A percentile compares a stretch with the other conserved stretches of the same genome.
Conservation (phyloP, 2,113 vertebrate genomes). For the Carollia perspicillata region DNA sequence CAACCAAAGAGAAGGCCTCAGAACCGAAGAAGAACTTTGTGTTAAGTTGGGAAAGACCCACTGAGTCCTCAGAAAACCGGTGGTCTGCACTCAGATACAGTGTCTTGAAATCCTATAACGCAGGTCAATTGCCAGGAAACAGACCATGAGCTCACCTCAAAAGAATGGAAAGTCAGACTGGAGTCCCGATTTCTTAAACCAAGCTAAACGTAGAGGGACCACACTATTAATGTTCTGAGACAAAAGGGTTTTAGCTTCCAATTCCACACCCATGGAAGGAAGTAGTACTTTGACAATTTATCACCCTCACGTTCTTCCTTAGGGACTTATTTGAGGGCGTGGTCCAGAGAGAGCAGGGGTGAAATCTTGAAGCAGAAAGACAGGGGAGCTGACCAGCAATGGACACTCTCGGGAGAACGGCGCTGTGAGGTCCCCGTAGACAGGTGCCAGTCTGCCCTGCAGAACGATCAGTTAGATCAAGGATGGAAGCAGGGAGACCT, state of each 20-base stretch:
- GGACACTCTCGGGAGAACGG: background rate
- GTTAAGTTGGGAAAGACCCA: background rate
- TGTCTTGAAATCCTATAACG: background rate
- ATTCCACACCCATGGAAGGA: background rate
- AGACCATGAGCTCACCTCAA: background rate
- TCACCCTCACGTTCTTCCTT: background rate
- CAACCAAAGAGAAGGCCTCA: background rate
- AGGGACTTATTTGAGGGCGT: background rate
- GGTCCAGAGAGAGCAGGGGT: background rate
- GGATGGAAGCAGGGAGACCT: background rate
- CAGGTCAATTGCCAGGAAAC: background rate
- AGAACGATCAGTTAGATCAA: background rate
- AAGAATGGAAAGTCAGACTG: background rate
- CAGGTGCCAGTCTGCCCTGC: background rate
- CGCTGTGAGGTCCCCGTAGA: background rate
- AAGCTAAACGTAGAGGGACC: background rate
- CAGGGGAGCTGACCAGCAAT: background rate
- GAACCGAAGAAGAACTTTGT: background rate
- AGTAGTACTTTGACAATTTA: background rate
- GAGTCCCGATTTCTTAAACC: background rate
- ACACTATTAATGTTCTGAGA: background rate
- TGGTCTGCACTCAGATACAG: background rate
- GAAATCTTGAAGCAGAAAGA: background rate
- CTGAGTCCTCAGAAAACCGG: background rate
- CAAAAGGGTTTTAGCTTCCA: background rate